Base-by-base conservation (phyloP, 2,888 invertebrate genomes). In the Lysandra bellargus region DNA sequence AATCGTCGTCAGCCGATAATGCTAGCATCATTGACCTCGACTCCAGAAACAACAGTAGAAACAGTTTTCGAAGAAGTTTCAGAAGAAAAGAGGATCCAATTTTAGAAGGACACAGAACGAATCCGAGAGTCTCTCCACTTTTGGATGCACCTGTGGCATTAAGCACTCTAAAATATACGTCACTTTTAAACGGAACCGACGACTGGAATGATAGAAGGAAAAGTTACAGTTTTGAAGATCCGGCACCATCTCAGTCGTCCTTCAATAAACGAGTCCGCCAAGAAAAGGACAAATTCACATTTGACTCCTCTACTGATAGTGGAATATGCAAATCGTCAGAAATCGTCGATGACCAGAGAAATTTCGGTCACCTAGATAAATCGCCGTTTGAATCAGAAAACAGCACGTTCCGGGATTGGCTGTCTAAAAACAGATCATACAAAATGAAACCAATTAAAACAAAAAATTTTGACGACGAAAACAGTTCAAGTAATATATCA, bases 221-320 rank as follows among this genome's bases (percentile, higher is more conserved):
- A 89, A 97, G 97, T 30, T 97, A 97, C 85, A 97, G 97, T 80
- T 97, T 97, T 85, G 94, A 94, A 88, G 92, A 93, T 5, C 76
- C 76, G 30, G 76, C 33, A 6, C 76, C 76, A 53, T 76, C 49
- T 14, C 30, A 76, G 79, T 91, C 93, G 1, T 88, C 90, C 49
- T 90, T 93, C 30, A 81, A 90, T 64, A 88, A 89, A 81, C 91
- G 91, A 85, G 88, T 84, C 72, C 88, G 88, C 76, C 88, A 90
- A 80, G 88, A 86, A 80, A 95, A 94, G 83, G 94, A 93, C 80
- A 95, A 94, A 82, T 88, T 94, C 81, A 94, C 96, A 2, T 96
- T 96, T 85, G 97, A 97, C 87, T 96, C 97, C n/a, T 97, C 97
- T 4, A 97, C 97, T 1, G 97, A 97, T 84, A 97, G 97, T 85